Percentiles rank a stretch among this genome's conserved stretches.
Evolutionary conservation across 2,888 invertebrate species (phyloP).

Genomic region (Andricus curvator): DNA sequence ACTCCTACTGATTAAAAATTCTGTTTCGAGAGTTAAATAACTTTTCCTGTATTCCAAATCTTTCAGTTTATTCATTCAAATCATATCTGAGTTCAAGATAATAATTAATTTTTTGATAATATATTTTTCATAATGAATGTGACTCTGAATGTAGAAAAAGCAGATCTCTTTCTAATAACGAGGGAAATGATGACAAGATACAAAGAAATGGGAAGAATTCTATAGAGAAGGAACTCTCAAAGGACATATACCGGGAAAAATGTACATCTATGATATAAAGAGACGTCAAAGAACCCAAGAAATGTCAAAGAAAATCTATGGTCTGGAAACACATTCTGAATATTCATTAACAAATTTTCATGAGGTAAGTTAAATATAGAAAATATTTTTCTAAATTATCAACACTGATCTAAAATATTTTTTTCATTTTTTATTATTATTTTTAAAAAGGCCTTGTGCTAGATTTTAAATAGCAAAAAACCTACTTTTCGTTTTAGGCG

Average conservation of each 20-base stretch:
- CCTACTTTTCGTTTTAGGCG: slow-evolving; percentile 65
- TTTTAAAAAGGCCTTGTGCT: neutral
- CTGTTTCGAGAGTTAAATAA: slow-evolving; percentile 18
- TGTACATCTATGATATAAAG: neutral
- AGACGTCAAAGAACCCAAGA: neutral
- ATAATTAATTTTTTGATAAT: neutral
- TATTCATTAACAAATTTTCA: too few species aligned
- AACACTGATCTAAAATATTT: too few species aligned
- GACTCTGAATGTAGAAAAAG: neutral
- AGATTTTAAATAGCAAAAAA: neutral
- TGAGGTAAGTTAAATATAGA: too few species aligned
- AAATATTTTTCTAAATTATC: too few species aligned
- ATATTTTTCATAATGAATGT: neutral
- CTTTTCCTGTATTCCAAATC: neutral
- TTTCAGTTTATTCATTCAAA: neutral
- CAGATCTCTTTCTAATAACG: neutral
- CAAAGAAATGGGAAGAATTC: neutral
- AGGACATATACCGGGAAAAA: neutral
- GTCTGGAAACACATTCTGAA: neutral
- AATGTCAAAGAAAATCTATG: neutral
- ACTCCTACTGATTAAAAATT: slow-evolving; percentile 5
- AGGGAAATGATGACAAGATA: neutral
- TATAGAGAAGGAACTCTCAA: neutral
- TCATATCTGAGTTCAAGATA: too few species aligned
- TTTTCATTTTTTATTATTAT: neutral